phyloP scores from a whole-genome alignment of 2,888 invertebrate genomes.

The Lepidonotus clava region DNA sequence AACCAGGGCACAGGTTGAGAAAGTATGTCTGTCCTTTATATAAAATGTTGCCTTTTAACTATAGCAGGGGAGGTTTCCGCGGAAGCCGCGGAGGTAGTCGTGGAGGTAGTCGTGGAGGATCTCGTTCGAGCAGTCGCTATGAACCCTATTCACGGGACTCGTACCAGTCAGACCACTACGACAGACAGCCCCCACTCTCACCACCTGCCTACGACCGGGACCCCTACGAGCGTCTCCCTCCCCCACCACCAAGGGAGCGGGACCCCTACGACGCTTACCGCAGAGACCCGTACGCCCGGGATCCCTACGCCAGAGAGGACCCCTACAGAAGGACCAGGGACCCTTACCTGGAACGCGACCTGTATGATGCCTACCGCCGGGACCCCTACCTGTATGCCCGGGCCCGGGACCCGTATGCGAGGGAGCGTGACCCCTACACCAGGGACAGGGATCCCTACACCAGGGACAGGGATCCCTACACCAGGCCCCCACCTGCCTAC shows the following conservation, averaged over 20 bases:
- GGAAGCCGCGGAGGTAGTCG: neutral
- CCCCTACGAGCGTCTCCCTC: constrained; percentile 43
- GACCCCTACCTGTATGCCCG: constrained; percentile 47
- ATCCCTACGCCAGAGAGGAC: constrained; percentile 15
- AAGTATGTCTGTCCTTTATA: too few species aligned
- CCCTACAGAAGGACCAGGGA: constrained; percentile 25
- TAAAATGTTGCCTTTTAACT: neutral
- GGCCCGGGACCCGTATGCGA: constrained; percentile 15
- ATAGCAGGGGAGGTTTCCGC: too few species aligned
- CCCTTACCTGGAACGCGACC: constrained; percentile 35
- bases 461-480: constrained; percentile 38
- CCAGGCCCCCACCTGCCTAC: constrained; percentile 29
- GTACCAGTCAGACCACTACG: constrained; percentile 47
- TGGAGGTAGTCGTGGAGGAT: neutral
- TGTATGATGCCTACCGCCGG: constrained; percentile 27
- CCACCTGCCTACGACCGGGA: constrained; percentile 35
- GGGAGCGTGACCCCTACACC: constrained; percentile 35
- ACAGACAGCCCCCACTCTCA: neutral
- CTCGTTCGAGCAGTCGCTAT: neutral
- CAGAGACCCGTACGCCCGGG: constrained; percentile 37
- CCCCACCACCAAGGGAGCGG: constrained; percentile 29
- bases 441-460: constrained; percentile 30
- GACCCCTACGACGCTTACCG: constrained; percentile 36
- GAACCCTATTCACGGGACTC: constrained; percentile 31
- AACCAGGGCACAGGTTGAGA: neutral